Base-by-base conservation (phyloP, 23 tunicate genomes). In the Aplidium turbinatum region DNA sequence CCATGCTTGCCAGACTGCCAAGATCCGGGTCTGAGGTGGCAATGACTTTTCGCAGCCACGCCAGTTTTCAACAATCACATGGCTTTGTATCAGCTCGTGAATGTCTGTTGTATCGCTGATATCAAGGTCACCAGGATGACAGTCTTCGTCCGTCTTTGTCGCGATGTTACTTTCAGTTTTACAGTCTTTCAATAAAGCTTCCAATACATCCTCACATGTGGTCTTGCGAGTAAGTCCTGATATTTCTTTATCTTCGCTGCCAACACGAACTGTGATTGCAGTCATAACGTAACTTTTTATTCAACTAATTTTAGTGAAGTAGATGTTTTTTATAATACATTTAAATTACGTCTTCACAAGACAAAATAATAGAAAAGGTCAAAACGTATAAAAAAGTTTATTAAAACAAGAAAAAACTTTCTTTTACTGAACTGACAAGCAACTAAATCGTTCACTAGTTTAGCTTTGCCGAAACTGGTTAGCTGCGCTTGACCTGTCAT, bases 1-100 rank as follows among this genome's bases (percentile, higher is more conserved):
- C 99, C 99, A 95, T 21, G 99, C 88, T 36, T 88, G 85, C 99
- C 99, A 95, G 26, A 89, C 92, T 2, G 81, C 75, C 40, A 95
- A 45, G 7, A 95, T 89, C 35, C 85, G 71, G 4, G 96, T 89
- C 18, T 85, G 80, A 5, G 96, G 84, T 52, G 96, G 85, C 55
- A 95, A 65, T 3, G 85, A 76, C 54, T 85, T 91, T 61, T 89
- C 92, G 82, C 80, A 69, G 18, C 96, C 99, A 1, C 99, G 72
- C 92, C 92, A 89, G 30, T 70, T 78, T 64, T 95, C 99, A 20
- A 95, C 85, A 33, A 95, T 95, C 31, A 80, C 96, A 67, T 73
- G 86, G 51, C 74, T 50, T 38, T 77, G 76, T 18, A 88, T 88
- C 18, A 86, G 40, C 57, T 86, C 85, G 19, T 73, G 64, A 60